Conservation (phyloP, 2,797 vertebrate genomes). For the Coranthus polyacanthus region DNA sequence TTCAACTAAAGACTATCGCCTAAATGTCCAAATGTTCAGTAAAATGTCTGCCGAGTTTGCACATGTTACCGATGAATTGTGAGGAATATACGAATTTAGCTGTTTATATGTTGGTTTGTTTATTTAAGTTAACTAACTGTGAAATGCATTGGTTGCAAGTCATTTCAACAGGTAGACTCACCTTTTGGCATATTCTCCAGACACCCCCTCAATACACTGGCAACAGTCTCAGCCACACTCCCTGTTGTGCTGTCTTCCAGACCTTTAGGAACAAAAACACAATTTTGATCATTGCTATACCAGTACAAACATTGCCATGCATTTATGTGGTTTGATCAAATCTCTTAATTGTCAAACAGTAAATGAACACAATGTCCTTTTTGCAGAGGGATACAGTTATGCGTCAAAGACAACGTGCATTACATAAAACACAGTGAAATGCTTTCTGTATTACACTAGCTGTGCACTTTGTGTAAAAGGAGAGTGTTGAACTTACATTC, state of each 20-base stretch:
- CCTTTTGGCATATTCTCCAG: slow-evolving; percentile 95
- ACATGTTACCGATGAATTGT: background rate
- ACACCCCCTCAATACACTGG: slow-evolving; percentile 93
- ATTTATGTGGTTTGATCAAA: background rate
- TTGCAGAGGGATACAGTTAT: too few relatives aligned
- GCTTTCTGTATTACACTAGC: background rate
- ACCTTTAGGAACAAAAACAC: slow-evolving; percentile 78
- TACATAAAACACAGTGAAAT: background rate
- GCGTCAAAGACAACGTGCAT: too few relatives aligned
- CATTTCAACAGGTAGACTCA: slow-evolving; percentile 55
- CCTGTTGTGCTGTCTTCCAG: slow-evolving; percentile 95
- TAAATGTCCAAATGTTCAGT: too few relatives aligned
- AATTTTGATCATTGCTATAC: slow-evolving; percentile 14
- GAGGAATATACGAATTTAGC: background rate
- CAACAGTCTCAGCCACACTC: slow-evolving; percentile 93
- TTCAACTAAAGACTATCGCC: slow-evolving; percentile 4
- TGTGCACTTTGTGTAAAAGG: background rate
- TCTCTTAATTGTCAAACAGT: background rate
- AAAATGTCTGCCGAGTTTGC: background rate
- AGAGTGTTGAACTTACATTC: slow-evolving; percentile 89
- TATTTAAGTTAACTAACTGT: background rate
- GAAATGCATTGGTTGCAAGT: background rate
- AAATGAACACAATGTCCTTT: too few relatives aligned
- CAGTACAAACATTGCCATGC: background rate
- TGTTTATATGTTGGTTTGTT: background rate